These are phyloP conservation scores for Tillus elongatus DNA, from an alignment of 2,888 invertebrate species.

Conservation along the genomic window DNA sequence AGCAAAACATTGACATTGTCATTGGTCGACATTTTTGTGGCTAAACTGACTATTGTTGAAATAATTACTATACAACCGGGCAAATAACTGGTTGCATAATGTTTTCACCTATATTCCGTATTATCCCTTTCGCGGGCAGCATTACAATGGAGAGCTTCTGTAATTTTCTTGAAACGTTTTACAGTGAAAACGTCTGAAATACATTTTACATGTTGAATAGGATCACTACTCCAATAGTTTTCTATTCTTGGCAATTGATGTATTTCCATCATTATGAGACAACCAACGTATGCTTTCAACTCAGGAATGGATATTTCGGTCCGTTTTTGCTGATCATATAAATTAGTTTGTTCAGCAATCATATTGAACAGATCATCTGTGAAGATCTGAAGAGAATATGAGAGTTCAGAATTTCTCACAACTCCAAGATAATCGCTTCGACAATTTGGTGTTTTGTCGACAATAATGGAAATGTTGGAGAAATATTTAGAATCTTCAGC, in stretches of 20 bases:
- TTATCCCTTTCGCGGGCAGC: too few relatives aligned
- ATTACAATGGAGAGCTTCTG: slow-evolving; percentile 2
- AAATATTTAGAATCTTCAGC: background rate
- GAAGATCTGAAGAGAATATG: background rate
- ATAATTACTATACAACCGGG: too few relatives aligned
- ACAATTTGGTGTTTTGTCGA: background rate
- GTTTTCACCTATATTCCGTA: too few relatives aligned
- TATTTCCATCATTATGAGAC: slow-evolving; percentile 1
- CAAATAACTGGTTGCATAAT: too few relatives aligned
- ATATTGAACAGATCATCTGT: background rate
- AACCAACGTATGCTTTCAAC: too few relatives aligned
- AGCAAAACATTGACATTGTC: too few relatives aligned
- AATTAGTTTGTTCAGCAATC: slow-evolving; percentile 1
- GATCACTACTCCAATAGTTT: background rate
- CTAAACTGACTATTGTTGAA: too few relatives aligned
- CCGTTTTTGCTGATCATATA: background rate
- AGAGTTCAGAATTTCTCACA: too few relatives aligned
- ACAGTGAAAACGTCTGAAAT: background rate
- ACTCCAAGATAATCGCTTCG: too few relatives aligned
- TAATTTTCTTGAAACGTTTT: slow-evolving; percentile 1
- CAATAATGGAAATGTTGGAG: background rate
- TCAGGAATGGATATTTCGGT: too few relatives aligned
- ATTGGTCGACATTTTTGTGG: too few relatives aligned
- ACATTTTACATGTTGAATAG: too few relatives aligned
- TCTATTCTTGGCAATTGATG: background rate